A percentile compares a stretch with the other conserved stretches of the same genome.
Evolutionary conservation across 2,888 invertebrate species (phyloP).

Genomic region (Ophion ellenae): DNA sequence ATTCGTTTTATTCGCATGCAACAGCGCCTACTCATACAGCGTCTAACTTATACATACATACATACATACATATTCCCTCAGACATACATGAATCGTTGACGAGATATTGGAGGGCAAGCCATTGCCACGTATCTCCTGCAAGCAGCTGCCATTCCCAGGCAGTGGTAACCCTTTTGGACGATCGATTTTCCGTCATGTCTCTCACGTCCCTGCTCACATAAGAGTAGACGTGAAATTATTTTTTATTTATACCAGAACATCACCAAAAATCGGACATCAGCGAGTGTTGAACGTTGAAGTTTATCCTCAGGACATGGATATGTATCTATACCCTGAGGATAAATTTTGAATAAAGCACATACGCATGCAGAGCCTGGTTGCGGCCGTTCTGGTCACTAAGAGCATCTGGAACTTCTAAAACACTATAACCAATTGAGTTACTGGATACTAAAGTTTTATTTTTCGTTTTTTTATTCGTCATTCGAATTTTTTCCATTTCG

Average conservation of each 20-base stretch:
- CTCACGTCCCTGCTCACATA: background rate
- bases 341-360: too few relatives aligned
- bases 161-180: conserved; percentile 70
- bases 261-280: background rate
- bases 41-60: background rate
- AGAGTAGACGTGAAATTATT: conserved; percentile 33
- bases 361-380: too few relatives aligned
- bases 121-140: conserved; percentile 77
- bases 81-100: background rate
- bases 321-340: too few relatives aligned
- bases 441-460: too few relatives aligned
- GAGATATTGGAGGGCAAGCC: conserved; percentile 63
- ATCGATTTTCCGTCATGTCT: conserved; percentile 57
- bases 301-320: background rate
- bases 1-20: conserved; percentile 19
- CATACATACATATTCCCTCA: background rate
- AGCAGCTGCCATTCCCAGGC: conserved; percentile 82
- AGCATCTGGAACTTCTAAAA: too few relatives aligned
- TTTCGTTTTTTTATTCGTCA: too few relatives aligned
- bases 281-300: background rate
- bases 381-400: too few relatives aligned
- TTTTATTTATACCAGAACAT: conserved; percentile 13
- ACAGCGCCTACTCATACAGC: conserved; percentile 2
- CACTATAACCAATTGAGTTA: too few relatives aligned
- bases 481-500: too few relatives aligned